Conservation (phyloP, 2,113 vertebrate species). For the Capreolus pygargus region DNA sequence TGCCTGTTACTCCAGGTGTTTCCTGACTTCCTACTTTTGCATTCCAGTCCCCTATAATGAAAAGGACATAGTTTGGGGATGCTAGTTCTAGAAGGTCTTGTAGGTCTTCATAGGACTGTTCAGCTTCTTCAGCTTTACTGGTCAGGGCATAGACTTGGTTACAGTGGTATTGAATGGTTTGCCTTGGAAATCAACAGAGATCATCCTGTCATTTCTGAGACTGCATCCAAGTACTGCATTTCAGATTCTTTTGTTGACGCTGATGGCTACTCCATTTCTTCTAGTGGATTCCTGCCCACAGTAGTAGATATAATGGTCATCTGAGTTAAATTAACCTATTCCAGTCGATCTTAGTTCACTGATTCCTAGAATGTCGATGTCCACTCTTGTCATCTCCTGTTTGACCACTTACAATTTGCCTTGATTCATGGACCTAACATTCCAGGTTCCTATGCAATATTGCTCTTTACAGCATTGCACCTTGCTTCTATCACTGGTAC, state of each 20-base stretch:
- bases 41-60: neutral
- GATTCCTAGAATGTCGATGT: no score
- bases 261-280: no score
- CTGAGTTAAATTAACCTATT: no score
- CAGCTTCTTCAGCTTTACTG: rapidly evolving
- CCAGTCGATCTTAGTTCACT: no score
- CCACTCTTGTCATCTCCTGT: no score
- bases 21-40: neutral
- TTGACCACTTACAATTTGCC: no score
- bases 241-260: rapidly evolving
- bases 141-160: neutral
- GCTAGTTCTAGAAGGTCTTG: neutral
- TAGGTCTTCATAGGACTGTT: neutral
- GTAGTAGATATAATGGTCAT: no score
- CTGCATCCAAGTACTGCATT: neutral
- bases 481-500: neutral
- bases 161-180: neutral
- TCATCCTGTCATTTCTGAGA: neutral
- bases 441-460: neutral
- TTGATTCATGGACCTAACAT: no score
- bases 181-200: neutral
- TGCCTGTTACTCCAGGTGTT: neutral
- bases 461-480: neutral
- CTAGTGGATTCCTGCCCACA: no score
- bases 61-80: rapidly evolving